phyloP scores from a whole-genome alignment of 2,888 invertebrate species.

The Aporophyla nigra region DNA sequence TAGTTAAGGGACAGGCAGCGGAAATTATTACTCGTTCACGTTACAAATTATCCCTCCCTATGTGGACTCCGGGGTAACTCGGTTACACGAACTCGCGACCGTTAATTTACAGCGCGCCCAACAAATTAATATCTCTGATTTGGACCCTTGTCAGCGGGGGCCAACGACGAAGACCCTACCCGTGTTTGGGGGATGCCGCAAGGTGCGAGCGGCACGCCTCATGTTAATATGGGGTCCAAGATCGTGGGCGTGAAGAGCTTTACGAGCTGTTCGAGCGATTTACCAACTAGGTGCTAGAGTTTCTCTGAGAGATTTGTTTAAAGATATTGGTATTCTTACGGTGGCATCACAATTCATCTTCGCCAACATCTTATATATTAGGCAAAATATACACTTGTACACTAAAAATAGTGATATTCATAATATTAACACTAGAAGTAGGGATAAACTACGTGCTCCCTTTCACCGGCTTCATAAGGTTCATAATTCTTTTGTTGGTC shows the following conservation, averaged over 20 bases:
- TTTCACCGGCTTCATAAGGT: too few relatives aligned
- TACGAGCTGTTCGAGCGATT: too few relatives aligned
- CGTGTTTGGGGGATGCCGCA: slow-evolving; percentile 67
- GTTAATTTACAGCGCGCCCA: slow-evolving; percentile 88
- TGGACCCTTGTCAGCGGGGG: slow-evolving; percentile 88
- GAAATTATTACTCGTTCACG: slow-evolving; percentile 85
- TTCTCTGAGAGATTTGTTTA: too few relatives aligned
- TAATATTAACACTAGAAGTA: too few relatives aligned
- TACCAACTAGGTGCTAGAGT: too few relatives aligned
- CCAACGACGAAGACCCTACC: slow-evolving; percentile 72
- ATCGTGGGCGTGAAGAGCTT: slow-evolving; percentile 4
- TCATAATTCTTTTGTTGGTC: too few relatives aligned
- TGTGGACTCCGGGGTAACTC: slow-evolving; percentile 80
- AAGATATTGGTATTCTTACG: too few relatives aligned
- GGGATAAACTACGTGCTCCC: too few relatives aligned
- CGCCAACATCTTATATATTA: too few relatives aligned
- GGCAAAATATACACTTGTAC: too few relatives aligned
- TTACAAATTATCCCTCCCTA: slow-evolving; percentile 84
- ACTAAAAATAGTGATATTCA: too few relatives aligned
- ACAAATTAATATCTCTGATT: slow-evolving; percentile 90
- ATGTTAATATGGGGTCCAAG: slow-evolving; percentile 37
- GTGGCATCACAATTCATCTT: too few relatives aligned
- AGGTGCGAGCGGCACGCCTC: slow-evolving; percentile 57
- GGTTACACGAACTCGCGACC: slow-evolving; percentile 84
- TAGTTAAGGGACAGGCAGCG: slow-evolving; percentile 73